Conservation (phyloP, 1,140 invertebrate species). For the Chionoecetes opilio region DNA sequence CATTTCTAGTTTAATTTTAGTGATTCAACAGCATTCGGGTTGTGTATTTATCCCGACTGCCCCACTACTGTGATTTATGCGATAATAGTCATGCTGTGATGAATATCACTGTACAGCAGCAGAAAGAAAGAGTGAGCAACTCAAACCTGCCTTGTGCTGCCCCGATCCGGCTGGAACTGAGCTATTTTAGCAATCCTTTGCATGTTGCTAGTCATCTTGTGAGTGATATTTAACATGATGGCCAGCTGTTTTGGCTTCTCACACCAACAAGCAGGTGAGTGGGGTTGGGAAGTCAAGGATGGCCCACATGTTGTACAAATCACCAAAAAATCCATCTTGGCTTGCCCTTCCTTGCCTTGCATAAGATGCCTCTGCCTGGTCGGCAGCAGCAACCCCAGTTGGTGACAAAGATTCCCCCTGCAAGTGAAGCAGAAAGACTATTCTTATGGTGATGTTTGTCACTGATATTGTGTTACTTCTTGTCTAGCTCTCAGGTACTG, state of each 20-base stretch:
- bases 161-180: neutral
- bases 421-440: constrained; percentile 69
- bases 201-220: constrained; percentile 78
- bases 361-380: neutral
- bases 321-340: neutral
- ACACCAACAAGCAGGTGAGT: neutral
- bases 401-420: constrained; percentile 64
- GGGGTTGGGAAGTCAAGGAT: neutral
- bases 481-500: constrained; percentile 78
- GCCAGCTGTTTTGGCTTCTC: neutral
- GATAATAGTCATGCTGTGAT: constrained; percentile 11
- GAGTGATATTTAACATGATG: constrained; percentile 75
- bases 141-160: constrained; percentile 2
- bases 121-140: neutral
- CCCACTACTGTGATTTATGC: constrained; percentile 8
- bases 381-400: constrained; percentile 61
- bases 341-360: neutral
- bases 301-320: constrained; percentile 73
- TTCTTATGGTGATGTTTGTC: constrained; percentile 57
- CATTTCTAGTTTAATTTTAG: constrained; percentile 20
- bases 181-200: constrained; percentile 76
- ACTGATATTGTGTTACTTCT: constrained; percentile 73
- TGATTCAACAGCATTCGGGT: neutral
- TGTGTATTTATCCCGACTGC: neutral
- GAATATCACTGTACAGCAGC: neutral